Conservation (phyloP, 2,113 vertebrate species). For the Rhabdornis inornatus region DNA sequence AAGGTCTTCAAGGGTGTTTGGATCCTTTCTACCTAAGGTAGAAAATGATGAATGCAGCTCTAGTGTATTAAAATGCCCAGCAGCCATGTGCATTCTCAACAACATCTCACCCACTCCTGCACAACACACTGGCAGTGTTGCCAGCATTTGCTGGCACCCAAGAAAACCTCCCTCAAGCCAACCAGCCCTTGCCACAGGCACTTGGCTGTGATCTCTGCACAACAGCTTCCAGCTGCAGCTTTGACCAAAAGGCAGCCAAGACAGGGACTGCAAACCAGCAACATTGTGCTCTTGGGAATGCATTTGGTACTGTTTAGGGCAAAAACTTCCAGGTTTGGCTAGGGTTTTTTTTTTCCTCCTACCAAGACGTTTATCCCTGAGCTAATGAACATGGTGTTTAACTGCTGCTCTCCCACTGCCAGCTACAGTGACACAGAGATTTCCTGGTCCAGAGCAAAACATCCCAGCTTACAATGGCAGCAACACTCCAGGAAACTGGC, state of each 20-base stretch:
- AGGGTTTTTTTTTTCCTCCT: not conserved
- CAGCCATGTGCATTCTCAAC: not conserved
- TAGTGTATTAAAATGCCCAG: not conserved
- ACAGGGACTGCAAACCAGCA: not conserved
- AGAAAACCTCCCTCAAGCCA: not conserved
- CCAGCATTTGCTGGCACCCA: not conserved
- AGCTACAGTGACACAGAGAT: not conserved
- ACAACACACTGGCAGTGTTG: not conserved
- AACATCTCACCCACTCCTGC: not conserved
- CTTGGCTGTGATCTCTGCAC: not conserved
- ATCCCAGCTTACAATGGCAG: not conserved
- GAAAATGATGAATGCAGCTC: not conserved
- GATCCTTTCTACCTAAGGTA: not conserved
- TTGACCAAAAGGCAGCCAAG: not conserved
- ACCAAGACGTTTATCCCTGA: rapidly evolving
- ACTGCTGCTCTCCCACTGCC: not conserved
- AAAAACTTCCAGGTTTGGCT: not conserved
- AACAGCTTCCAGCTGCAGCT: not conserved
- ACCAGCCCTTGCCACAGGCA: not conserved
- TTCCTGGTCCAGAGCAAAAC: not conserved
- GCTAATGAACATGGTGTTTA: not conserved
- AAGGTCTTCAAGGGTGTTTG: not conserved
- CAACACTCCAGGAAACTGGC: rapidly evolving
- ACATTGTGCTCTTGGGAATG: rapidly evolving
- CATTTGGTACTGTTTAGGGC: not conserved